phyloP scores from a whole-genome alignment of 2,888 invertebrate species.

The Perdita meconis region DNA sequence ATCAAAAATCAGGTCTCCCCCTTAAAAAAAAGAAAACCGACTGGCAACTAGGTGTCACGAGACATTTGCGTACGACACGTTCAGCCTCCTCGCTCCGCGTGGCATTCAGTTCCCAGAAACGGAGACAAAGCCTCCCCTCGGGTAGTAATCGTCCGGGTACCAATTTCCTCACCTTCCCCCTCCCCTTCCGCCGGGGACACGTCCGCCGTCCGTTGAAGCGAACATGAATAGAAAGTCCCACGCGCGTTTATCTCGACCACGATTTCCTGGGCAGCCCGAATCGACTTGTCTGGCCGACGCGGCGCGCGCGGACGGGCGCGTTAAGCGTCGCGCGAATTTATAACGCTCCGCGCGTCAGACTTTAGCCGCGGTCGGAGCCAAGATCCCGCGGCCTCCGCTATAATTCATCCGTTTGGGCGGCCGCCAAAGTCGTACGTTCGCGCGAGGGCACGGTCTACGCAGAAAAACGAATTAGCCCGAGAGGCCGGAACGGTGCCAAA shows the following conservation, averaged over 20 bases:
- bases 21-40: too few species aligned
- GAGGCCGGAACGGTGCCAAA: conserved; percentile 67
- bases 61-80: too few species aligned
- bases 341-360: conserved; percentile 41
- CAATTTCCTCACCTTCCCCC: too few species aligned
- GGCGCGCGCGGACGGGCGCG: conserved; percentile 33
- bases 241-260: conserved; percentile 32
- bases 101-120: too few species aligned
- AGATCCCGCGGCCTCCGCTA: conserved; percentile 59
- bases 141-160: too few species aligned
- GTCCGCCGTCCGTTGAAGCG: background rate
- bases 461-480: conserved; percentile 75
- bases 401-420: conserved; percentile 71
- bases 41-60: too few species aligned
- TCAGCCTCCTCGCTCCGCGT: too few species aligned
- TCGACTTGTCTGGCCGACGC: conserved; percentile 39
- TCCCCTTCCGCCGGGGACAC: too few species aligned
- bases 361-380: conserved; percentile 44
- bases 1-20: too few species aligned
- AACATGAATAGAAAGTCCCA: background rate
- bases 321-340: conserved; percentile 60
- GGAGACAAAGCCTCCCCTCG: too few species aligned
- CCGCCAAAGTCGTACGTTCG: conserved; percentile 69
- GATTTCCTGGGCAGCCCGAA: conserved; percentile 29
- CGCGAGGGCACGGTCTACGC: conserved; percentile 62